Percentiles rank a stretch among this genome's conserved stretches.
phyloP scores from a whole-genome alignment of 2,888 invertebrate species.

The Apamea sordens region DNA sequence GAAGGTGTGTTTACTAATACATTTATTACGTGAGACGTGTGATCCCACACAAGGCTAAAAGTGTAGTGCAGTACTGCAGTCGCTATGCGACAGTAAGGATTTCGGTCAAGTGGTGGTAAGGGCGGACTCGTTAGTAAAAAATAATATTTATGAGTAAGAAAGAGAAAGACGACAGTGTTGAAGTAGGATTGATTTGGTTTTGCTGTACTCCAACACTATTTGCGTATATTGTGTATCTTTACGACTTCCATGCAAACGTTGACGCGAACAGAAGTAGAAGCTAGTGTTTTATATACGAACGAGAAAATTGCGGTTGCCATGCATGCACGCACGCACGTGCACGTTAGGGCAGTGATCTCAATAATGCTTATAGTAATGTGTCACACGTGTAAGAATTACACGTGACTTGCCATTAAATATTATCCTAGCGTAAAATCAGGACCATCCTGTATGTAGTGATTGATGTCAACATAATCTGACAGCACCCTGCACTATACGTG shows the following conservation, averaged over 20 bases:
- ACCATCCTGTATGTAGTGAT: not conserved
- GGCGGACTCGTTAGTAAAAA: too few relatives aligned
- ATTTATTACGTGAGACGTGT: too few relatives aligned
- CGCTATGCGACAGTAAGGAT: too few relatives aligned
- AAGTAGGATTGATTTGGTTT: too few relatives aligned
- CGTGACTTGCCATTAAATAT: not conserved
- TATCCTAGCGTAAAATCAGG: not conserved
- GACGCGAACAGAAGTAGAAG: not conserved
- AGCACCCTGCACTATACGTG: not conserved
- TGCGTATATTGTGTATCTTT: not conserved
- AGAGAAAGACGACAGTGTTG: too few relatives aligned
- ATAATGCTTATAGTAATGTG: conserved; percentile 34
- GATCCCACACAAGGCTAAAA: too few relatives aligned
- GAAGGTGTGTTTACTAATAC: too few relatives aligned
- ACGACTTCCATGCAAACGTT: not conserved
- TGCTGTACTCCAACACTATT: too few relatives aligned
- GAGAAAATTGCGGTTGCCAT: conserved; percentile 50
- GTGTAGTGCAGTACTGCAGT: too few relatives aligned
- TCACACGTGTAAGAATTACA: conserved; percentile 40
- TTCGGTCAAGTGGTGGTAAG: too few relatives aligned
- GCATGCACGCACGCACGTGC: conserved; percentile 36
- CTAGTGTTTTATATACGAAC: not conserved
- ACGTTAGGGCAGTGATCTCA: conserved; percentile 26
- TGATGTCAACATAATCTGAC: not conserved
- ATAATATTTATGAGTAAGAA: too few relatives aligned